Percentiles rank a stretch among this genome's conserved stretches.
Conservation (phyloP, 2,888 invertebrate genomes). For the Drosophila leonis region DNA sequence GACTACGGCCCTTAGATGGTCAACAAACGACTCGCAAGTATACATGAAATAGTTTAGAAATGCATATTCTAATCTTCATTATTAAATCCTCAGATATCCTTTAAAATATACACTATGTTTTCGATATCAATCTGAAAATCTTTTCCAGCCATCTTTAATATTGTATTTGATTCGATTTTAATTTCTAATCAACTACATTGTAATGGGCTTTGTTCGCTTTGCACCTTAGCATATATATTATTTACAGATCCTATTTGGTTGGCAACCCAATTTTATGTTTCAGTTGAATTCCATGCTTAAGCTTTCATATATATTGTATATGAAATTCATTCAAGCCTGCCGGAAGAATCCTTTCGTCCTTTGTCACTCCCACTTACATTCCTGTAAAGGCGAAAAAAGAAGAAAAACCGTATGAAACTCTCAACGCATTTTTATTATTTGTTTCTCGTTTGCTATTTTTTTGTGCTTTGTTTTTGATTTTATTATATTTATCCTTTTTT, state of each 20-base stretch:
- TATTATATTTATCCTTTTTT: constrained; percentile 23
- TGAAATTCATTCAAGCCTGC: constrained; percentile 17
- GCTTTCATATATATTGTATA: constrained; percentile 17
- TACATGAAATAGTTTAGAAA: no score
- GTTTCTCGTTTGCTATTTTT: constrained; percentile 34
- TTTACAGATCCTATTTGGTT: constrained; percentile 34
- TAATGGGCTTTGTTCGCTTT: constrained; percentile 6
- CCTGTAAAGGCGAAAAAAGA: constrained; percentile 14
- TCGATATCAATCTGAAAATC: background rate
- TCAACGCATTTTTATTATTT: constrained; percentile 67
- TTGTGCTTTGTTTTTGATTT: constrained; percentile 14
- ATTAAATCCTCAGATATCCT: background rate
- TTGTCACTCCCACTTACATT: constrained; percentile 57
- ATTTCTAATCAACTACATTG: background rate
- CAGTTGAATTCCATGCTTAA: constrained; percentile 19
- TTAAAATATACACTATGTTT: background rate
- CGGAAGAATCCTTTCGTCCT: constrained; percentile 50
- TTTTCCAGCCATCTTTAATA: background rate
- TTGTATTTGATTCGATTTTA: background rate
- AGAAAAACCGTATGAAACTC: constrained; percentile 60
- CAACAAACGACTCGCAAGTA: no score
- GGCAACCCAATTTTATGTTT: constrained; percentile 13
- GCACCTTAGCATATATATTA: constrained; percentile 37
- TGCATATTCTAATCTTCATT: background rate
- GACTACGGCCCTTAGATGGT: no score